Base-by-base conservation (phyloP, 2,113 vertebrate genomes). In the Triplophysa dalaica region DNA sequence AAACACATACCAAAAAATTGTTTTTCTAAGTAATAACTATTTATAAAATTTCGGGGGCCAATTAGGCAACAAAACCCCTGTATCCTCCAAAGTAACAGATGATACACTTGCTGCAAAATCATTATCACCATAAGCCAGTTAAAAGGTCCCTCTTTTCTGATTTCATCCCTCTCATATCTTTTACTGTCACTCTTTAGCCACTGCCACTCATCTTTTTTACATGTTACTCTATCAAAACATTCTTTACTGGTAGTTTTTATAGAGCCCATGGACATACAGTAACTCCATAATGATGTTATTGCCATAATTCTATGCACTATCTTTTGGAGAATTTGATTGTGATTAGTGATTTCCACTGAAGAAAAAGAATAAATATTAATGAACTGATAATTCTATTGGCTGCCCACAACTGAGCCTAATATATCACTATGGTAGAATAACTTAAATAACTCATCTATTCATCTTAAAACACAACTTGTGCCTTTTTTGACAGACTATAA, bases 111-210 rank as follows among this genome's bases (percentile, higher is more conserved):
- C 78, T 63, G 45, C 48, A 78, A 50, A 17, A 77, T 77, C 80
- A 86, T 86, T 79, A 89, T 87, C 70, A 16, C 75, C 70, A 70
- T 56, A 64, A 66, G 70, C 56, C 78, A 82, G 80, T 78, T 86
- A 88, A 87, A 90, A 89, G 7, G 13, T 83, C 17, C 77, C 52
- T 68, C 54, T 81, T 62, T 21, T 65, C 60, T 73, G 29, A 72
- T 69, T 73, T 82, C 43, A 48, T 75, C 65, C 60, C 73, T 70
- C 70, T 58, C 50, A 19, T 38, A 67, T 82, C 26, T 72, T 66
- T 62, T 70, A 61, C 65, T 56, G 43, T 45, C 29, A 63, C 54
- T 56, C n/a, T 60, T 41, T 38, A 33, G 45, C 52, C 26, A 50
- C 69, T 72, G 50, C 70, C 60, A 56, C 7, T 62, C 64, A 38